Conservation (phyloP, 2,797 vertebrate species). For the Hyperoplus lanceolatus region DNA sequence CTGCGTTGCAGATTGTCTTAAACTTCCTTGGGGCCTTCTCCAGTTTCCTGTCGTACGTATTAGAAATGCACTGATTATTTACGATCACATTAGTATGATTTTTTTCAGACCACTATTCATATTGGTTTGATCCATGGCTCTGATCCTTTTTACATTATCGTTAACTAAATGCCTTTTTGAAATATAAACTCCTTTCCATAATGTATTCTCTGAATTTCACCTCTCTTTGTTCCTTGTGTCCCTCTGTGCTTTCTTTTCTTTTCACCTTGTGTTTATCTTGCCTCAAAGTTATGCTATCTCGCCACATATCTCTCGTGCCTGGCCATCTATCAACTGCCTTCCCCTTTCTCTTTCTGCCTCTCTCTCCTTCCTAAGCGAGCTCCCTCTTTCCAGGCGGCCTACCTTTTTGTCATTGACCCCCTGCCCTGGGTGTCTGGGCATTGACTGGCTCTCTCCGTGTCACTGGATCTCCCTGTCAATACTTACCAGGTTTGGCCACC, state of each 20-base stretch:
- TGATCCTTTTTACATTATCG: not conserved
- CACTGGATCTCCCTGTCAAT: slow-evolving; percentile 88
- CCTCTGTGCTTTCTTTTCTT: slow-evolving; percentile 32
- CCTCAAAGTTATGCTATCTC: slow-evolving; percentile 71
- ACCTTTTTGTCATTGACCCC: slow-evolving; percentile 87
- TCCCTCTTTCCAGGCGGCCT: slow-evolving; percentile 73
- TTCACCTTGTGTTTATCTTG: slow-evolving; percentile 65
- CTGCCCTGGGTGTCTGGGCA: slow-evolving; percentile 83
- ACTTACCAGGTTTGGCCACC: slow-evolving; percentile 89
- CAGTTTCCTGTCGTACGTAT: slow-evolving; percentile 11
- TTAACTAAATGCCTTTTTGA: slow-evolving; percentile 19
- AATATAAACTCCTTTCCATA: slow-evolving; percentile 26
- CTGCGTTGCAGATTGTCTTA: slow-evolving; percentile 16
- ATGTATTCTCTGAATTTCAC: slow-evolving; percentile 15
- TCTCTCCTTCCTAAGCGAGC: slow-evolving; percentile 32
- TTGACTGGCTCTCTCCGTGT: slow-evolving; percentile 85
- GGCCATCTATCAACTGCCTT: slow-evolving; percentile 66
- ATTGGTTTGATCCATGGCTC: slow-evolving; percentile 11
- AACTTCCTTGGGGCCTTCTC: slow-evolving; percentile 42
- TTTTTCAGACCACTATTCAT: not conserved
- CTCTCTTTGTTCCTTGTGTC: slow-evolving; percentile 38
- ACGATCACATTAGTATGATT: not conserved
- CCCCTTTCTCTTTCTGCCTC: slow-evolving; percentile 27
- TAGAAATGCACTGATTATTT: slow-evolving; percentile 6
- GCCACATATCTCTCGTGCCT: slow-evolving; percentile 61